Evolutionary conservation across 2,113 vertebrate species (phyloP), one percentile per base, ranked within the genome.

Genomic region (Pyxicephalus adspersus): DNA sequence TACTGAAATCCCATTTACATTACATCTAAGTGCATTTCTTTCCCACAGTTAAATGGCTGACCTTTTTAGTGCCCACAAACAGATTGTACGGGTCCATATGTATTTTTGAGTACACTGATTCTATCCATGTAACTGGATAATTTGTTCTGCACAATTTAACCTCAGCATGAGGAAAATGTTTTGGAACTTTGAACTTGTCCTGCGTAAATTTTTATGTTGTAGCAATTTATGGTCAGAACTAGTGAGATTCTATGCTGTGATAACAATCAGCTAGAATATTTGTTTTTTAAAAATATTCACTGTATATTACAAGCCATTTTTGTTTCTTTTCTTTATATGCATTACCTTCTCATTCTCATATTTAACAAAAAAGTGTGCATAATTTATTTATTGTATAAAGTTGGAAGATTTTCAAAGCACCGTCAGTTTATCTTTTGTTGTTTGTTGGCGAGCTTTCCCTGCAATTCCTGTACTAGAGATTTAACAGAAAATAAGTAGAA

Each of bases 81-180:
- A 29, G 54, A 60, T 29, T 64, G 51, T 31, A 63, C 18, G 22
- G 18, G 31, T 63, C 31, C 34, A 61, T 51, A 34, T 76, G 73
- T 63, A 76, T 28, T 29, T 61, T 76, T 38, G 58, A 76, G 57
- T 63, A 64, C 73, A 74, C 20, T 58, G 71, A 60, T n/a, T 74
- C 29, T 74, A 55, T 60, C 71, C 71, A 74, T 74, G 52, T 74
- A 74, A 57, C 20, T 28, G 28, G 54, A n/a, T 38, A 16, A 60
- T 74, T 55, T 58, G 54, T 74, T 64, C 58, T 76, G 57, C 73
- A 76, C 58, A 45, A 76, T 76, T 76, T 76, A 61, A 76, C 58
- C 29, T 58, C 38, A 19, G 29, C 60, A 76, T 18, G 26, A 60
- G 28, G 54, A 60, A 74, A 60, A 26, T 64, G 34, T 22, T 76